Base-by-base conservation (phyloP, 2,888 invertebrate species). In the Spisula solida region DNA sequence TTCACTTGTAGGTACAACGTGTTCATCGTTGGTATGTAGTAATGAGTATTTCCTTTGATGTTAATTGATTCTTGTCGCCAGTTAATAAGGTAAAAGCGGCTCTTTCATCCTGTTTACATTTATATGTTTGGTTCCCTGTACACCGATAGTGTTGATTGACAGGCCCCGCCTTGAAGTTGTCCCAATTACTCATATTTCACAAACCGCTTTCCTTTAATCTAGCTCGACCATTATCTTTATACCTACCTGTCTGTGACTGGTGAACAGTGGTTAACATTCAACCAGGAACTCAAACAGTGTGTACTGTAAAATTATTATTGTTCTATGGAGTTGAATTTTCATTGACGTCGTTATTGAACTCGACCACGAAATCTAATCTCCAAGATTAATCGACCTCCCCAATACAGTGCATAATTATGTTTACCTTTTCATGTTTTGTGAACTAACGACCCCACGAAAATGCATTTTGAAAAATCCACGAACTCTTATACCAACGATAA, bases 11-110 rank as follows among this genome's bases (percentile, higher is more conserved):
- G 87, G 20, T 75, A 79, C 55, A 41, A 79, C 51, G 41, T 47
- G 82, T 79, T 55, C 82, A 79, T 56, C 82, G 79, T 78, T 29
- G 82, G 75, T 75, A 25, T 25, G 78, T 78, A 91, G 85, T 87
- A 87, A 88, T 89, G 86, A 89, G 80, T 56, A 80, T 48, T 66
- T 34, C 82, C 88, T 91, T 91, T 91, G 91, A 91, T 85, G 87
- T 91, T 91, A 91, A 91, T 88, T 91, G 91, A 88, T 91, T 83
- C 83, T 85, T 82, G 82, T 87, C 85, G 87, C 85, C 85, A 79
- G 87, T 87, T 87, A 89, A 88, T 89, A 89, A 89, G 75, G 70
- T 85, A 55, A 87, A 83, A 88, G 85, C 87, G 85, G 81, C 81
- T 88, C 87, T 88, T 89, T 89, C 82, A 91, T 87, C 91, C 82